Evolutionary conservation across 1,140 invertebrate species (phyloP).

Genomic region (Ylistrum balloti): DNA sequence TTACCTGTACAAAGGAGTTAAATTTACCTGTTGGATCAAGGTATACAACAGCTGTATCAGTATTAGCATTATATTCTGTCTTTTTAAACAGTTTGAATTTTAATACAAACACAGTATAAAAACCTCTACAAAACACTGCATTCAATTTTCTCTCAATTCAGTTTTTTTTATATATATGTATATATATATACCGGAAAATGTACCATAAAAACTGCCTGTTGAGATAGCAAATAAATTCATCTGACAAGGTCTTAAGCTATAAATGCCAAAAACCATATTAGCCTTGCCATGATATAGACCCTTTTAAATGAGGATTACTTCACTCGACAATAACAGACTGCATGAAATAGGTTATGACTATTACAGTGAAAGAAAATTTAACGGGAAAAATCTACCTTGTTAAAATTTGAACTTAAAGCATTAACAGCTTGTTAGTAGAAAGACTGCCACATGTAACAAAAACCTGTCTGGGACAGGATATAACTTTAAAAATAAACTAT

Average conservation of each 20-base stretch:
- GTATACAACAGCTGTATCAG: background rate
- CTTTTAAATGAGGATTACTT: background rate
- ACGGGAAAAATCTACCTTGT: background rate
- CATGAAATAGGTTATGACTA: background rate
- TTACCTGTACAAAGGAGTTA: background rate
- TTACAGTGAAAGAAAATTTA: background rate
- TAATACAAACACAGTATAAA: background rate
- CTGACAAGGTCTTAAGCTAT: background rate
- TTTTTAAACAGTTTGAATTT: constrained; percentile 23
- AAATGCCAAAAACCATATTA: background rate
- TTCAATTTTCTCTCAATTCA: background rate
- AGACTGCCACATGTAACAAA: background rate
- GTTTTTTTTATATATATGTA: background rate
- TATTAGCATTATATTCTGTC: background rate
- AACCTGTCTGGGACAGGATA: background rate
- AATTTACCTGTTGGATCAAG: background rate
- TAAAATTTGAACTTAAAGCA: background rate
- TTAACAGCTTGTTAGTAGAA: background rate
- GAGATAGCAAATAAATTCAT: constrained; percentile 19
- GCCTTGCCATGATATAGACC: background rate
- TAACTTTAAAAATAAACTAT: background rate
- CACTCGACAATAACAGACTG: background rate
- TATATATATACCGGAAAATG: background rate
- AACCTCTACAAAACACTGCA: constrained; percentile 5
- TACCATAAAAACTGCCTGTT: constrained; percentile 26